Base-by-base conservation (phyloP, 2,113 vertebrate species). In the Eulemur macaco region DNA sequence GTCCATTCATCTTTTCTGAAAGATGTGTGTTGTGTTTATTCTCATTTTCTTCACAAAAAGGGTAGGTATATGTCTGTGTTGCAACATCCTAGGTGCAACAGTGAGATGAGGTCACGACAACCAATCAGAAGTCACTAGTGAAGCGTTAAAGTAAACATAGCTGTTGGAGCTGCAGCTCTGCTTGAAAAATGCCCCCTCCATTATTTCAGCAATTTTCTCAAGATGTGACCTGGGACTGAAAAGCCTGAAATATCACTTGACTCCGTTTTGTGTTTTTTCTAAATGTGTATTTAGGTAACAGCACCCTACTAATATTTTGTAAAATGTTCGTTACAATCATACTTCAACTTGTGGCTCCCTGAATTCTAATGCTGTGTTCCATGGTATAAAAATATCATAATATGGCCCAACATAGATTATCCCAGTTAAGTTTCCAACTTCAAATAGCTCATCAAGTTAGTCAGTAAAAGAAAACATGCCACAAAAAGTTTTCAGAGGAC, bases 401-500 rank as follows among this genome's bases (percentile, higher is more conserved):
- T 98, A 95, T 96, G 98, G 96, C 98, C 98, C 99, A 99, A 99
- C 93, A 98, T 93, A 98, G 98, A 99, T 98, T 99, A 99, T 99
- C 98, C 98, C 91, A 86, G 93, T 95, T 94, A 98, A 98, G 97
- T 98, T 98, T 98, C 97, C 90, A 98, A 98, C 98, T 98, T 98
- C 97, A 98, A 98, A 99, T 98, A 99, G 98, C 98, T 99, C 98
- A 98, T 99, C 98, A 99, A 99, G 98, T 98, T 98, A 98, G 98
- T 98, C 98, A 99, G 98, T 98, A 98, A 99, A 99, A 99, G 98
- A 99, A 99, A 99, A 99, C 98, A 98, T 98, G 98, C 98, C 98
- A 98, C 96, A 99, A 98, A 98, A 99, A 99, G 99, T 99, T 99
- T 99, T 99, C 97, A 99, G 98, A 99, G 98, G 99, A 99, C 99